These are phyloP conservation scores for Drosophila sordidapex DNA, from an alignment of 2,888 invertebrate species.

Conservation along the genomic window DNA sequence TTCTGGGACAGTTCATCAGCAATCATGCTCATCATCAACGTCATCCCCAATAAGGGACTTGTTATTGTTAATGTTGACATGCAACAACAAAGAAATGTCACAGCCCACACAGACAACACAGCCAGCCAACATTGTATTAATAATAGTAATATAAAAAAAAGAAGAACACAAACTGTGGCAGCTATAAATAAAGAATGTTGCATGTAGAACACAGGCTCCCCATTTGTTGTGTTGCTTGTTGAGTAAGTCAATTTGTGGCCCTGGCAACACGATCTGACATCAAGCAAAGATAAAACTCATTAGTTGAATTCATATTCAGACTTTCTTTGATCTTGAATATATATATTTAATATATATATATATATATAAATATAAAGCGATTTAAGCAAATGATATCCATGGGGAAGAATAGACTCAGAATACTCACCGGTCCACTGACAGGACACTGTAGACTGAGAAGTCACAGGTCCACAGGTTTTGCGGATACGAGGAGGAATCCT, in stretches of 20 bases:
- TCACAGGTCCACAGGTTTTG: no score
- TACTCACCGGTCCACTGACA: no score
- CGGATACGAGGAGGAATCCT: no score
- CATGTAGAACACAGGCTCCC: not conserved
- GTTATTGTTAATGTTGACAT: conserved; percentile 52
- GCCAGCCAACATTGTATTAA: not conserved
- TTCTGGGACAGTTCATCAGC: conserved; percentile 30
- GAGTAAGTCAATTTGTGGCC: not conserved
- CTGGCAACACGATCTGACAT: not conserved
- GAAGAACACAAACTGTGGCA: not conserved
- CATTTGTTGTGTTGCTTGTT: not conserved
- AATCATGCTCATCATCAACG: conserved; percentile 9
- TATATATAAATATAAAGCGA: no score
- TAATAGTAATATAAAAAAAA: not conserved
- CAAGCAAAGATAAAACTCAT: not conserved
- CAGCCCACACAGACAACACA: not conserved
- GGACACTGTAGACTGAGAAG: no score
- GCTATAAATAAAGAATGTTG: conserved; percentile 38
- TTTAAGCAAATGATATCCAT: no score
- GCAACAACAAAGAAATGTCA: conserved; percentile 11
- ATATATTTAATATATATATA: no score
- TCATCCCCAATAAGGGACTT: conserved; percentile 30
- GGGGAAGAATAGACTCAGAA: no score
- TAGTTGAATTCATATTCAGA: not conserved
- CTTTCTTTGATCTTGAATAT: not conserved